These are phyloP conservation scores for Enteromius unitaeniatus DNA, from an alignment of 2,797 vertebrate species.

Conservation along the genomic window DNA sequence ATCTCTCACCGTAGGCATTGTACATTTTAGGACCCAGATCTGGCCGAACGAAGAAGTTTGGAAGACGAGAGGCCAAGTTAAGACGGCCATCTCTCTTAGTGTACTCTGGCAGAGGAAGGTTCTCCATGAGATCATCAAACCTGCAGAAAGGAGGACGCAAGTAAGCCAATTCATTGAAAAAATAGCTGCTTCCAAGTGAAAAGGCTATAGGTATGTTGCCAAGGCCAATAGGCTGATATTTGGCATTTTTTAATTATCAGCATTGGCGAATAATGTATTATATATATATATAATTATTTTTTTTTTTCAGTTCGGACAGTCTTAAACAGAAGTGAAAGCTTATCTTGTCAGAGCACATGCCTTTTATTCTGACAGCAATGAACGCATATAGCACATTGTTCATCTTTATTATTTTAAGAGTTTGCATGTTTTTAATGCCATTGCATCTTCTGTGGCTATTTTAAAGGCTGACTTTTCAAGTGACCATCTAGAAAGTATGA, in stretches of 20 bases:
- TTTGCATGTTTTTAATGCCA: not conserved
- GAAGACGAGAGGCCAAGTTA: constrained; percentile 95
- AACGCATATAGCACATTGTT: too few species aligned
- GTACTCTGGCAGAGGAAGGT: constrained; percentile 97
- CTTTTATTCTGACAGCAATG: too few species aligned
- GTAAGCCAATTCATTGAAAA: not conserved
- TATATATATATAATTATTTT: too few species aligned
- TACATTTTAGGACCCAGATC: constrained; percentile 99
- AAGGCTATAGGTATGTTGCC: not conserved
- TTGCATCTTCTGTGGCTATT: not conserved
- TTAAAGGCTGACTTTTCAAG: not conserved
- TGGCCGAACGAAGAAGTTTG: constrained; percentile 97
- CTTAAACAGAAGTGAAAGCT: not conserved
- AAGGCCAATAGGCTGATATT: not conserved
- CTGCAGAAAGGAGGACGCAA: constrained; percentile 68
- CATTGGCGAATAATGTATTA: not conserved
- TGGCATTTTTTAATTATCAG: not conserved
- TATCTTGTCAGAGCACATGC: too few species aligned
- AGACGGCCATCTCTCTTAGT: constrained; percentile 97
- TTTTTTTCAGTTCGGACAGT: not conserved
- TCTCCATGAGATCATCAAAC: constrained; percentile 97
- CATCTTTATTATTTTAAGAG: not conserved
- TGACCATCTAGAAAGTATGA: not conserved
- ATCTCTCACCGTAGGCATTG: constrained; percentile 93
- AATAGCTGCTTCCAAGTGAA: not conserved